phyloP scores from a whole-genome alignment of 2,113 vertebrate species.

The Ptilonorhynchus violaceus region DNA sequence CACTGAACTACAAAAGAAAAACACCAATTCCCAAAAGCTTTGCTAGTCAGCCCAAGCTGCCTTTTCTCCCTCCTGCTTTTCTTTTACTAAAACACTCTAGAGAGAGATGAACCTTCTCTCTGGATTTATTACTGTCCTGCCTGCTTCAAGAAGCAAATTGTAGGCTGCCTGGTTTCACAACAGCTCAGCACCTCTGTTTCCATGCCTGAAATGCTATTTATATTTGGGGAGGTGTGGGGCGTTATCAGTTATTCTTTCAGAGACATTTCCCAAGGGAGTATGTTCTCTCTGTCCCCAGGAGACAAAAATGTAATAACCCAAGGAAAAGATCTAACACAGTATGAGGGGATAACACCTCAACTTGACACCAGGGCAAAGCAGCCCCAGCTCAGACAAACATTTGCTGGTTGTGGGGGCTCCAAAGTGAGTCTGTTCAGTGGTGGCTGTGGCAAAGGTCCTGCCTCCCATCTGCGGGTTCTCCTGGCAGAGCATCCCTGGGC shows the following conservation, averaged over 20 bases:
- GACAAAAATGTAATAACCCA: background rate
- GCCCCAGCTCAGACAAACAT: background rate
- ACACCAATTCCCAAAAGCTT: constrained; percentile 22
- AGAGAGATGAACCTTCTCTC: background rate
- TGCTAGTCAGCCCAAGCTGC: background rate
- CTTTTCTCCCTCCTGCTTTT: constrained; percentile 1
- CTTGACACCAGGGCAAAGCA: background rate
- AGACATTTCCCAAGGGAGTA: background rate
- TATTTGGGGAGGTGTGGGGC: background rate
- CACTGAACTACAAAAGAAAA: constrained; percentile 29
- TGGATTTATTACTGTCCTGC: background rate
- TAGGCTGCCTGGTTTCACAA: background rate
- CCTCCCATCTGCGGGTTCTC: constrained; percentile 12
- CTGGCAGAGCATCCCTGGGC: background rate
- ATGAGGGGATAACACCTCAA: background rate
- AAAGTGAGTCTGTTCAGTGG: background rate
- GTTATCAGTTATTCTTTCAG: background rate
- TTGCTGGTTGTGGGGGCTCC: background rate
- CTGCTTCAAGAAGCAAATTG: background rate
- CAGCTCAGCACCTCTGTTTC: background rate
- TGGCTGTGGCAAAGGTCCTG: background rate
- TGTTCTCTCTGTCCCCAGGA: background rate
- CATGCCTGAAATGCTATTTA: background rate
- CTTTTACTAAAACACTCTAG: background rate
- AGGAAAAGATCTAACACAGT: background rate